These are phyloP conservation scores for Drosophila cognata DNA, from an alignment of 2,888 invertebrate species.

Conservation along the genomic window DNA sequence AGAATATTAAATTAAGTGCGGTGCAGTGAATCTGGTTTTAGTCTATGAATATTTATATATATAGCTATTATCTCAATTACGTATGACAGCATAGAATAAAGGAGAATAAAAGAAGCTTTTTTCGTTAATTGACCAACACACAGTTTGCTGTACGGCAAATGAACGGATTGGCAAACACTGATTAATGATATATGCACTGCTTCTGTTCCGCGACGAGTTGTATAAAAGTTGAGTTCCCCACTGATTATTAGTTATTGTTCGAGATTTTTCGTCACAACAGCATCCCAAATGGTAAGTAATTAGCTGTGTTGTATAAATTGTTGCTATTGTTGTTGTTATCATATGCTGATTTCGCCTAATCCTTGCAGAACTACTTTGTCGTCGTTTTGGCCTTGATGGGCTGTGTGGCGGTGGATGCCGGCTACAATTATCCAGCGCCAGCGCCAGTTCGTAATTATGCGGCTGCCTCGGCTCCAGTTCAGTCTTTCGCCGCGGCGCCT, in stretches of 20 bases:
- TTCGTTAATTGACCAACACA: conserved; percentile 17
- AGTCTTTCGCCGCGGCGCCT: conserved; percentile 23
- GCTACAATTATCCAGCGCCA: conserved; percentile 63
- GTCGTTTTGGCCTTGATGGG: conserved; percentile 66
- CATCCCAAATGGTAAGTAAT: conserved; percentile 63
- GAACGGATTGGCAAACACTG: conserved; percentile 39
- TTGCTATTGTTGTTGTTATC: background rate
- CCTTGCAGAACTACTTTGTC: conserved; percentile 63
- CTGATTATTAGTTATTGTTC: conserved; percentile 57
- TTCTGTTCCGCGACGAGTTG: conserved; percentile 63
- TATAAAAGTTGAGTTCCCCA: conserved; percentile 67
- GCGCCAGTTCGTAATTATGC: conserved; percentile 16
- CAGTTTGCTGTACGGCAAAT: background rate
- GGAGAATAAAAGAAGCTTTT: conserved; percentile 12
- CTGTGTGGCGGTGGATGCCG: conserved; percentile 58
- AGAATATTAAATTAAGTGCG: conserved; percentile 7
- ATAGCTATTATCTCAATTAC: conserved; percentile 10
- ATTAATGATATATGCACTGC: conserved; percentile 72
- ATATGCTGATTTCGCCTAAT: background rate
- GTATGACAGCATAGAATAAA: conserved; percentile 45
- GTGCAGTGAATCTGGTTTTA: conserved; percentile 46
- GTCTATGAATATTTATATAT: conserved; percentile 49
- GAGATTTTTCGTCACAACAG: conserved; percentile 52
- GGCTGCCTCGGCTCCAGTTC: conserved; percentile 36
- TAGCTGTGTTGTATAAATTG: conserved; percentile 17